Evolutionary conservation across 2,113 vertebrate species (phyloP).

Genomic region (Callithrix jacchus): DNA sequence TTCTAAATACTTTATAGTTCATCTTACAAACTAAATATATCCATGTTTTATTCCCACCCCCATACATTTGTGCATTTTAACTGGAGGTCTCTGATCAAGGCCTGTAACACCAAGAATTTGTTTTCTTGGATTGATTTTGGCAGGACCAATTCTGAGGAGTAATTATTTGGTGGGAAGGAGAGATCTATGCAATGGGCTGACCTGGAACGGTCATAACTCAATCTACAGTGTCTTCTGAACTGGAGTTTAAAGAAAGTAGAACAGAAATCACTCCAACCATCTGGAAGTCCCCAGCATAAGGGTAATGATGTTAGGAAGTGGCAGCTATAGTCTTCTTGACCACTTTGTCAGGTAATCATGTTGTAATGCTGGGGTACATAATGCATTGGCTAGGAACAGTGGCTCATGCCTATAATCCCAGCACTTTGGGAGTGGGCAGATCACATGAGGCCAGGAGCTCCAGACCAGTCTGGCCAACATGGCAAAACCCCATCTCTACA

Average conservation of each 20-base stretch:
- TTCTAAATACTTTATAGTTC: background rate
- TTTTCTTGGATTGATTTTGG: background rate
- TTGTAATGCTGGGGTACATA: background rate
- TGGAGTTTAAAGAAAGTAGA: background rate
- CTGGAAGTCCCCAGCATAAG: background rate
- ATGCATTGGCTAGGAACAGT: background rate
- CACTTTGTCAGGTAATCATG: background rate
- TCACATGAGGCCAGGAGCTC: no score
- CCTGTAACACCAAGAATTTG: background rate
- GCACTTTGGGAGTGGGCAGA: no score
- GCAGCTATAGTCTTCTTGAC: background rate
- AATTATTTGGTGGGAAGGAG: background rate
- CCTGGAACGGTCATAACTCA: background rate
- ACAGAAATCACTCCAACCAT: background rate
- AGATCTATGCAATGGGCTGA: background rate
- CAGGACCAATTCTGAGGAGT: background rate
- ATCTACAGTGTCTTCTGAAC: background rate
- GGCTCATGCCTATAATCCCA: no score
- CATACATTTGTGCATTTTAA: background rate
- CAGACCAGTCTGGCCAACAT: no score
- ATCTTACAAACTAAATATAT: background rate
- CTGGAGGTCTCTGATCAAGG: background rate
- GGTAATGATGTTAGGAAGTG: background rate
- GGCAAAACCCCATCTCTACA: no score
- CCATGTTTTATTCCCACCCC: background rate